Evolutionary conservation across 1,140 invertebrate species (phyloP), one percentile per base, ranked within the genome.

Genomic region (Oppia nitens): DNA sequence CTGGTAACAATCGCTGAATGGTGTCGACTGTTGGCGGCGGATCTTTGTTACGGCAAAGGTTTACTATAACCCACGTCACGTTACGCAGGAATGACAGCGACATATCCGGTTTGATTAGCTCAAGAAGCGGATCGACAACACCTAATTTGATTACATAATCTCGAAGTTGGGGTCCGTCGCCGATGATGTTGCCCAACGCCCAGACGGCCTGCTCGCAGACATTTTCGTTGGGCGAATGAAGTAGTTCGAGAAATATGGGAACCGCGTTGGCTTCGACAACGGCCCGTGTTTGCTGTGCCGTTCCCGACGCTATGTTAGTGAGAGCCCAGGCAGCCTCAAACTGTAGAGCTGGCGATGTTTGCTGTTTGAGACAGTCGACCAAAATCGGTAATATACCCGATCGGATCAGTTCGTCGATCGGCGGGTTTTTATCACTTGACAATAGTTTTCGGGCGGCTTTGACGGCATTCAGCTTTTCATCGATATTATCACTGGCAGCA

Each of bases 281-380:
- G 72, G 92, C 82, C 66, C 94, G 88, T 23, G 95, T 98, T 76
- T 99, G 95, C 64, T 80, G 77, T 0, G 92, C 93, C 49, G 90
- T 97, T 53, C 95, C 95, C 14, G 89, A 95, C 2, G 95, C 95
- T 68, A 99, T 98, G 70, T 99, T 99, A 63, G 95, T 98, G 60
- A 99, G 75, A 51, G 94, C 95, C 95, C 95, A 99, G 17, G 94
- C 91, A 61, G 94, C 91, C 77, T 98, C 95, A 74, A 98, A 99
- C 73, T 98, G 94, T 61, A 98, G 74, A 55, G 83, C 81, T 48
- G 92, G 85, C 83, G 83, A 81, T 53, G 84, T 75, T 65, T 77
- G 72, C 55, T 76, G 71, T 45, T 76, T 72, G 9, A 97, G 72
- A 61, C 89, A 88, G 54, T 83, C 73, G 1, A 96, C 80, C 62